phyloP scores from a whole-genome alignment of 2,888 invertebrate species.

The Eristalis pertinax region DNA sequence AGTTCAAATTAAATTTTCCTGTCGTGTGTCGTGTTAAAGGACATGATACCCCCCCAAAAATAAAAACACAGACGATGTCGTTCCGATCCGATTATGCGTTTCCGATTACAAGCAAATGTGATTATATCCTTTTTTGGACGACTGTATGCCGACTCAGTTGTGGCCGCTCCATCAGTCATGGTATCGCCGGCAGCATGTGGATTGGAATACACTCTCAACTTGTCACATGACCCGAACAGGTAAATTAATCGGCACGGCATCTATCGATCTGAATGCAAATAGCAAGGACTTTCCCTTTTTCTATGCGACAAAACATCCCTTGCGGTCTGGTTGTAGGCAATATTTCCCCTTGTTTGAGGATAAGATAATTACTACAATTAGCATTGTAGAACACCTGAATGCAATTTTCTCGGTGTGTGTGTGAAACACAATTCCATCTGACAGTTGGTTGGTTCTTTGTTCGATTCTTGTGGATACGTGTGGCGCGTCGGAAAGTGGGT shows the following conservation, averaged over 20 bases:
- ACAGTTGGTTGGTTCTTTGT: conserved; percentile 31
- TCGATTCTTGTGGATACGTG: conserved; percentile 16
- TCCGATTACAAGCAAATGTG: conserved; percentile 41
- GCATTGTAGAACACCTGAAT: conserved; percentile 12
- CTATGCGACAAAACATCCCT: not conserved
- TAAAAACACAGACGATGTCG: conserved; percentile 7
- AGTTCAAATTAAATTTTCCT: conserved; percentile 22
- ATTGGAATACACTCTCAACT: not conserved
- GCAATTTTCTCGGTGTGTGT: not conserved
- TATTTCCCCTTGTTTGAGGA: conserved; percentile 10
- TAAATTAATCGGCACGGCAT: conserved; percentile 36
- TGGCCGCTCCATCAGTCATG: conserved; percentile 51
- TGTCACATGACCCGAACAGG: conserved; percentile 11
- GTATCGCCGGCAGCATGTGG: not conserved
- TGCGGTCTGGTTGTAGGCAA: not conserved
- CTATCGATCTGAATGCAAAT: conserved; percentile 31
- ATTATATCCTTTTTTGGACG: conserved; percentile 6
- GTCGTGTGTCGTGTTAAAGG: conserved; percentile 46
- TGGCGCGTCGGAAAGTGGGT: conserved; percentile 46
- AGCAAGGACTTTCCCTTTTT: conserved; percentile 16
- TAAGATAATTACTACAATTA: conserved; percentile 64
- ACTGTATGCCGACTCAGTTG: not conserved
- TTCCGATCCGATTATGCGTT: conserved; percentile 60
- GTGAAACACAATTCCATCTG: not conserved
- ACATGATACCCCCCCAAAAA: conserved; percentile 12